A percentile compares a stretch with the other conserved stretches of the same genome.
Conservation (phyloP, 2,888 invertebrate species). For the Allygus modestus region DNA sequence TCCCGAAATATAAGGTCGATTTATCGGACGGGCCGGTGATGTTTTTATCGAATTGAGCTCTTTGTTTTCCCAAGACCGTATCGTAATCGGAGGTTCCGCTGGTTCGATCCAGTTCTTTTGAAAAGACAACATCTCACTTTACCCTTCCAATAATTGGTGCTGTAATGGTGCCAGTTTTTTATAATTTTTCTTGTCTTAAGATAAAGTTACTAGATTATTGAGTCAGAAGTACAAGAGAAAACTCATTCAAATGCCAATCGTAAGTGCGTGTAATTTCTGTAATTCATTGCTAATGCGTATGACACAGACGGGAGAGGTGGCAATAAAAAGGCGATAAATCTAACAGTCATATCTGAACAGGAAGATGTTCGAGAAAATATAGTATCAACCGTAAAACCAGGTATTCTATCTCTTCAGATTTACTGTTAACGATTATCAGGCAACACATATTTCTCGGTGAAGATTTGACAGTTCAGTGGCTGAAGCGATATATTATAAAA, state of each 20-base stretch:
- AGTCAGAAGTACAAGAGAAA: not conserved
- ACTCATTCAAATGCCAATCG: not conserved
- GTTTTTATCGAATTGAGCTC: constrained; percentile 30
- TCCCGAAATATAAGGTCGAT: constrained; percentile 1
- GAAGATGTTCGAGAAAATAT: too few species aligned
- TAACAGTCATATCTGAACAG: too few species aligned
- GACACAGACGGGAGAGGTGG: too few species aligned
- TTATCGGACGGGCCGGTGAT: not conserved
- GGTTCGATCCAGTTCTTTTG: not conserved
- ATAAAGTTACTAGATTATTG: not conserved
- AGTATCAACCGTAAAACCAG: too few species aligned
- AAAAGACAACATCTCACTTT: constrained; percentile 36
- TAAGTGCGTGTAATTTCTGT: too few species aligned
- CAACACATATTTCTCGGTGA: too few species aligned
- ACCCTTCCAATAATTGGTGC: not conserved
- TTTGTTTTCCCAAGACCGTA: not conserved
- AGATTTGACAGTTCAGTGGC: too few species aligned
- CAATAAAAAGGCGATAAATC: too few species aligned
- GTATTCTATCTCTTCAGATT: too few species aligned
- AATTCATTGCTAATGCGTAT: too few species aligned
- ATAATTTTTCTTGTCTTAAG: not conserved
- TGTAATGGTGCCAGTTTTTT: not conserved
- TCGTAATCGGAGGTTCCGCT: not conserved
- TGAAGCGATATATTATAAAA: too few species aligned
- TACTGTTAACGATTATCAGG: too few species aligned